Conservation (phyloP, 2,113 vertebrate genomes). For the Lontra canadensis region DNA sequence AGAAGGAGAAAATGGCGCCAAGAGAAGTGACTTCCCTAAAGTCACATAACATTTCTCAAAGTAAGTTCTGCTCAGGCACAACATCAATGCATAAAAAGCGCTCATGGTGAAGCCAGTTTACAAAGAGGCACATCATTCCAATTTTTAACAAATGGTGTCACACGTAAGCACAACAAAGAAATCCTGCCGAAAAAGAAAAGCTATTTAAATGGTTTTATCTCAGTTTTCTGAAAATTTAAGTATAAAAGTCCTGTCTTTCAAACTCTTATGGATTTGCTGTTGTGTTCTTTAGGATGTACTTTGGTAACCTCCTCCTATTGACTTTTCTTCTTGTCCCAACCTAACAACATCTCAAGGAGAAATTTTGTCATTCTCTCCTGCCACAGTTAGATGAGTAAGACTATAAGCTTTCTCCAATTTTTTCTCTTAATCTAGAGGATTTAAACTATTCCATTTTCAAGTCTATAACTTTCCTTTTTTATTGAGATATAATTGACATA, state of each 20-base stretch:
- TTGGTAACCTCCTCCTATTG: background rate
- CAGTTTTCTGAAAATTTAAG: background rate
- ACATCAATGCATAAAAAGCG: background rate
- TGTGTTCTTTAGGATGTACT: background rate
- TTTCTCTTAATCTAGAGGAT: background rate
- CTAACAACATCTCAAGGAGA: background rate
- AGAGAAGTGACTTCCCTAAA: background rate
- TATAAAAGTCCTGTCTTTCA: background rate
- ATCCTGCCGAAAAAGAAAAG: background rate
- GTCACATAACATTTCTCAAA: conserved; percentile 14
- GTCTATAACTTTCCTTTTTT: background rate
- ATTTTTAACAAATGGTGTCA: background rate
- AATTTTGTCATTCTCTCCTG: background rate
- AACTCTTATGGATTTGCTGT: background rate
- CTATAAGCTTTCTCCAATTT: rapidly evolving
- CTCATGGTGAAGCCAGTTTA: background rate
- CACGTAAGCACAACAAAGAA: background rate
- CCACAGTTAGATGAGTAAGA: background rate
- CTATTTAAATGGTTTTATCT: background rate
- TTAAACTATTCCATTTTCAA: background rate
- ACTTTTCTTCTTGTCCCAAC: background rate
- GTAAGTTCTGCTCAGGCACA: background rate
- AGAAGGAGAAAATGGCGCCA: conserved; percentile 27
- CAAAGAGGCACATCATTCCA: background rate
- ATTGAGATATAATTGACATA: background rate